phyloP scores from a whole-genome alignment of 2,888 invertebrate genomes.

The Carterocephalus palaemon region DNA sequence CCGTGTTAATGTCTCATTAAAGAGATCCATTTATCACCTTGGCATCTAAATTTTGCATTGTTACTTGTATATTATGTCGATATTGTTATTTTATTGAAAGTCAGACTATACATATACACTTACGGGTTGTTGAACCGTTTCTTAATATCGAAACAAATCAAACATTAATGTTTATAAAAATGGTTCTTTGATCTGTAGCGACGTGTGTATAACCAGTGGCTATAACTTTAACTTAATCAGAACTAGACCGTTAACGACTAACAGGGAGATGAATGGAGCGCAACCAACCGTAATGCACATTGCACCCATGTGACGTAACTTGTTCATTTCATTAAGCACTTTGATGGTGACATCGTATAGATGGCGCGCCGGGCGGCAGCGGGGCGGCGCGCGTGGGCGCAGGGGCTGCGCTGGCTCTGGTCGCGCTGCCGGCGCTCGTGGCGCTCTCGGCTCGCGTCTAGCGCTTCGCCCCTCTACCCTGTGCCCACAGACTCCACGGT shows the following conservation, averaged over 20 bases:
- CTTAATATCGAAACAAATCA: no score
- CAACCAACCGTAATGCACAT: constrained; percentile 1
- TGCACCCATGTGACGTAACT: constrained; percentile 18
- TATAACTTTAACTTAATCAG: no score
- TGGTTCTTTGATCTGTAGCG: no score
- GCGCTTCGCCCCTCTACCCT: constrained; percentile 61
- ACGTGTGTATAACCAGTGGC: no score
- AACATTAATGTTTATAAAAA: no score
- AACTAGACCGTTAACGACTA: no score
- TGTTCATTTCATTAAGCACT: constrained; percentile 8
- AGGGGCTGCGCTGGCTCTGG: constrained; percentile 30
- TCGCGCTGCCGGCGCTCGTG: constrained; percentile 18
- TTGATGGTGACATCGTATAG: constrained; percentile 30
- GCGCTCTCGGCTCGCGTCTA: constrained; percentile 33
- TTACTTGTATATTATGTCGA: no score
- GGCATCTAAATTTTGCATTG: no score
- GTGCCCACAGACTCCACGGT: constrained; percentile 63
- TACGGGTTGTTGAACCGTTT: no score
- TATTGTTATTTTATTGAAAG: no score
- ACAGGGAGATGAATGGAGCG: constrained; percentile 1
- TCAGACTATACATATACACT: no score
- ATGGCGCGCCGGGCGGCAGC: constrained; percentile 39
- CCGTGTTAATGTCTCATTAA: constrained; percentile 23
- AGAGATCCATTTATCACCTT: no score
- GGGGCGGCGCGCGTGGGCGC: constrained; percentile 32